Evolutionary conservation across 2,797 vertebrate genomes (phyloP), one percentile per base, ranked within the genome.

Genomic region (Arctocebus calabarensis): DNA sequence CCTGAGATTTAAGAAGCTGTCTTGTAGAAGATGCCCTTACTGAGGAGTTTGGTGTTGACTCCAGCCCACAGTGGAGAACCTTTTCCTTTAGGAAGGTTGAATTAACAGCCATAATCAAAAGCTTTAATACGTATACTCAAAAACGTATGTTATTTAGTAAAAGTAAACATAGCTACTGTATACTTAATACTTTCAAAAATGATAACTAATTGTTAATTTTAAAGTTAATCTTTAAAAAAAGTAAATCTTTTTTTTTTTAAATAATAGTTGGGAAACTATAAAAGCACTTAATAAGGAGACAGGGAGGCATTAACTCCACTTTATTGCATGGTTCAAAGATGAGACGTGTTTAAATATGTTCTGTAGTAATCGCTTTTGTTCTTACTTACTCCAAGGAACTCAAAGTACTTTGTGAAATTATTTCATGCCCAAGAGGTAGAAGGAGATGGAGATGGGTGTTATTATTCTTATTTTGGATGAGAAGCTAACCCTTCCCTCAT

Each of bases 311-410:
- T 48, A 57, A 25, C 86, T 84, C 52, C n/a, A 55, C 57, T 77
- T 84, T 61, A 88, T 70, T 89, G 57, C 48, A 19, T 32, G 43
- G 68, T 90, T 97, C 68, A 57, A 66, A 96, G 88, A 81, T 3
- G 61, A 97, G 93, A 83, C 75, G 5, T 88, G 90, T 90, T 93
- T 74, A 78, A 81, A 83, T 93, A 32, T 59, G 94, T 84, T 94
- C 90, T 88, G 4, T 84, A 94, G 96, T 86, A 78, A 94, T 20
- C 95, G 70, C 93, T 83, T 90, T 79, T 94, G 83, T 90, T 94
- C 92, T 57, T 86, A 61, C 89, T 94, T 94, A 90, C 84, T 92
- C 85, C 37, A 62, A 84, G 70, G 85, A 94, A 57, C 82, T 90
- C 84, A 90, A 43, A 94, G 90, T 73, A 84, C 88, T 77, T 83